Base-by-base conservation (phyloP, 2,797 vertebrate genomes). In the Smutsia temminckii region DNA sequence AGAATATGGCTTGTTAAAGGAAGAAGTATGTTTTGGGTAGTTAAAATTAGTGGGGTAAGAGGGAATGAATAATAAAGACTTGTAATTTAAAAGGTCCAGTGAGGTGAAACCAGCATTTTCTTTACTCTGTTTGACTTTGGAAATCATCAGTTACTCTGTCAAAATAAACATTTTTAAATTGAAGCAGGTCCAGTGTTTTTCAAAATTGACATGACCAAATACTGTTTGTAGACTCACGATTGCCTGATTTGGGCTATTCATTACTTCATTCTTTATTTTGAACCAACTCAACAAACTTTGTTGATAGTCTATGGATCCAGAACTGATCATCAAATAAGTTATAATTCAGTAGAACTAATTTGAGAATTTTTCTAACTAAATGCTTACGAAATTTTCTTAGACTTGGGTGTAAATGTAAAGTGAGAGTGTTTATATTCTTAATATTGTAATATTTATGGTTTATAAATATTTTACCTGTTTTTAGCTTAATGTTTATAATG, bases 111-210 rank as follows among this genome's bases (percentile, higher is more conserved):
- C 53, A 88, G 34, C 17, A 8, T 81, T 86, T 79, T 18, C 29
- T 78, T 86, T 86, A 66, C 42, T 95, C 11, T 61, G 10, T 80
- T 81, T 87, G 84, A 75, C 71, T 87, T 81, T 63, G 84, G 53
- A 95, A 88, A 74, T 42, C 85, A 72, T 79, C 64, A 91, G 2
- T 75, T 74, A 69, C 29, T 83, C 10, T 4, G 53, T 77, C 61
- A 61, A 69, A 81, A 81, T 29, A 88, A 77, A 34, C 88, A 74
- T 83, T 69, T 46, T 46, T 46, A 10, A 46, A 46, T 11, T 83
- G 61, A 16, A 77, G 69, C 34, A 0, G 61, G 83, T 46, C 51
- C 40, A 83, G 27, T 81, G 29, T 27, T 78, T 95, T 89, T 77
- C 71, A 78, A 89, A 95, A 78, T 8, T 10, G 18, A 55, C 63